These are phyloP conservation scores for Parambassis ranga DNA, from an alignment of 2,797 vertebrate species.

Conservation along the genomic window DNA sequence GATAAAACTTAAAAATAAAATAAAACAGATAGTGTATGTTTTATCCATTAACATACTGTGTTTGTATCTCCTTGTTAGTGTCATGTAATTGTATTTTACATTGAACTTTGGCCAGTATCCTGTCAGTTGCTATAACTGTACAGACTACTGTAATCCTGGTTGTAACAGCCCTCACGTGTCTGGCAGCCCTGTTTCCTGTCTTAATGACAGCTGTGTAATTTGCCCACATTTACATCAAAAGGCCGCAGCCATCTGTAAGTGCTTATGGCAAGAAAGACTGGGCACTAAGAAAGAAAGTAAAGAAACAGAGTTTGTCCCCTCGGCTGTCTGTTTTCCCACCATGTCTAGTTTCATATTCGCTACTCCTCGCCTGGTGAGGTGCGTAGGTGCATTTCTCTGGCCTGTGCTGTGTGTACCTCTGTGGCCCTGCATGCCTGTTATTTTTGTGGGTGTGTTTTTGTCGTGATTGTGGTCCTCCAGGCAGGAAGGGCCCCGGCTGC, in stretches of 20 bases:
- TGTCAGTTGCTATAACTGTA: background rate
- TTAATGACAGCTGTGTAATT: constrained; percentile 34
- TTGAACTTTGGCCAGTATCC: background rate
- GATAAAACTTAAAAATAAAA: too few species aligned
- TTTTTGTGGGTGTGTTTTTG: constrained; percentile 69
- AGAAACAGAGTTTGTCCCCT: constrained; percentile 27
- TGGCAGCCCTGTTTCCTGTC: constrained; percentile 28
- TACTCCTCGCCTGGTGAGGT: constrained; percentile 23
- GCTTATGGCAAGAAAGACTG: constrained; percentile 12
- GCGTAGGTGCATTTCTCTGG: background rate
- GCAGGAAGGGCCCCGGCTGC: constrained; percentile 71
- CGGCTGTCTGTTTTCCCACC: constrained; percentile 44
- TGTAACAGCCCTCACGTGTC: constrained; percentile 11
- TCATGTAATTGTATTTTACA: background rate
- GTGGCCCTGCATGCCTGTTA: constrained; percentile 44
- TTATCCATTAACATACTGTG: background rate
- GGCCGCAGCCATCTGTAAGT: constrained; percentile 54
- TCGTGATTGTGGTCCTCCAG: constrained; percentile 67
- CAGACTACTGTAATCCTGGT: constrained; percentile 14
- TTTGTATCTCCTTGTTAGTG: background rate
- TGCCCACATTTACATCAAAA: constrained; percentile 32
- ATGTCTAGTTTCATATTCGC: constrained; percentile 51
- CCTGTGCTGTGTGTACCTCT: constrained; percentile 21
- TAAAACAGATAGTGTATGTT: too few species aligned
- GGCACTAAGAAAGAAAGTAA: constrained; percentile 5